Evolutionary conservation across 2,888 invertebrate species (phyloP).

Genomic region (Linnaemya vulpina): DNA sequence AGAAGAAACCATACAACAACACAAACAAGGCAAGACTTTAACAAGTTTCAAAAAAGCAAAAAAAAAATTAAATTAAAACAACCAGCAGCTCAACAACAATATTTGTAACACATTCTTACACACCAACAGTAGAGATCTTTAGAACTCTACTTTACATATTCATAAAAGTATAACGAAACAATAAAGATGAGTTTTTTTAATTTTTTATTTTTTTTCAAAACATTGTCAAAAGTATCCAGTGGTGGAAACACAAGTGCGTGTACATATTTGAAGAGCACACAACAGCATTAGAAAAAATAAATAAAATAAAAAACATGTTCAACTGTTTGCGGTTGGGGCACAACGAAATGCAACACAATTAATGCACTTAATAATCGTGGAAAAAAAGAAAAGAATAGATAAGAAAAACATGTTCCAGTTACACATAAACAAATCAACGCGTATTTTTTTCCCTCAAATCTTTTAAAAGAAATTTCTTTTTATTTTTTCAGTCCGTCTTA

Average conservation of each 20-base stretch:
- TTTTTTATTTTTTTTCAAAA: conserved; percentile 22
- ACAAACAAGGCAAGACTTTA: conserved; percentile 62
- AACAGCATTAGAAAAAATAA: conserved; percentile 2
- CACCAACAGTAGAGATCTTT: not conserved
- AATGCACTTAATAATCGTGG: conserved; percentile 12
- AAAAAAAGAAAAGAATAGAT: no score
- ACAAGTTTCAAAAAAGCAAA: conserved; percentile 56
- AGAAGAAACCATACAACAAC: conserved; percentile 69
- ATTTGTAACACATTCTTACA: conserved; percentile 51
- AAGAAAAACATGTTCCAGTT: conserved; percentile 29
- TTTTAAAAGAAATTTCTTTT: conserved; percentile 9
- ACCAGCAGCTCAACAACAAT: conserved; percentile 40
- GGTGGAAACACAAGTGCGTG: conserved; percentile 34
- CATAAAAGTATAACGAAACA: not conserved
- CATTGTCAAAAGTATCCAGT: conserved; percentile 67
- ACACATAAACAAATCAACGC: conserved; percentile 20
- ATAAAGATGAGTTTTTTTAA: not conserved
- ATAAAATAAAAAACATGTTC: not conserved
- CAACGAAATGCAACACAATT: not conserved
- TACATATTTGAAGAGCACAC: conserved; percentile 20
- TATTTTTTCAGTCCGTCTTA: conserved; percentile 14
- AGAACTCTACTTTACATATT: not conserved
- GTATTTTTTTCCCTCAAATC: not conserved
- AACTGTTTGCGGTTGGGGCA: not conserved
- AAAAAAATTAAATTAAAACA: conserved; percentile 26